Percentiles rank a stretch among this genome's conserved stretches.
These are phyloP conservation scores for Metallyticus violacea DNA, from an alignment of 2,888 invertebrate species.

Conservation along the genomic window DNA sequence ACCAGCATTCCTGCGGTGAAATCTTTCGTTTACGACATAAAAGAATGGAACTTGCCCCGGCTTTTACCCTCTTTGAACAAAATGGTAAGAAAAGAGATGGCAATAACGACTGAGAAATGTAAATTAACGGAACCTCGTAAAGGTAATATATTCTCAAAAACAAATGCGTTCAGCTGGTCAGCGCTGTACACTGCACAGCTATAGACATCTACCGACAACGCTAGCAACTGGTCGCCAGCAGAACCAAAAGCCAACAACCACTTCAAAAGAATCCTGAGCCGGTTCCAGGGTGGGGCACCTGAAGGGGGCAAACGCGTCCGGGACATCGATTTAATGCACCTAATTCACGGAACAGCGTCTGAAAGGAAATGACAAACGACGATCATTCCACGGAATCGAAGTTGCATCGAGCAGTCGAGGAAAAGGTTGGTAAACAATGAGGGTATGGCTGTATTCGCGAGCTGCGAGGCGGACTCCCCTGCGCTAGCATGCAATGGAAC, in stretches of 20 bases:
- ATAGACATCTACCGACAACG: background rate
- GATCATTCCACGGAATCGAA: background rate
- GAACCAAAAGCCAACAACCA: no score
- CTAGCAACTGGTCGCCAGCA: background rate
- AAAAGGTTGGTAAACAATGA: background rate
- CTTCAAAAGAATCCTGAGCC: background rate
- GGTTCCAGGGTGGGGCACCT: background rate
- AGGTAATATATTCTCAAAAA: no score
- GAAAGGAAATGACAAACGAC: background rate
- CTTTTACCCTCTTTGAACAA: no score
- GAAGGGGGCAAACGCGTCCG: background rate
- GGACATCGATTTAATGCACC: background rate
- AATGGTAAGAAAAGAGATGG: no score
- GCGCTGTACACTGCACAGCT: background rate
- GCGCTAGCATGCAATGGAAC: background rate
- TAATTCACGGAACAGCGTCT: background rate
- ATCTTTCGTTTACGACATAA: no score
- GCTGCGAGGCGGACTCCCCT: background rate
- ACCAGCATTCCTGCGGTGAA: no score
- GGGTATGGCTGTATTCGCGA: background rate
- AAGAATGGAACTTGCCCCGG: no score
- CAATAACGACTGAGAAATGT: no score
- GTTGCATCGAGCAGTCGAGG: background rate
- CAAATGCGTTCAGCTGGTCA: no score
- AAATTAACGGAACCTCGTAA: no score